Evolutionary conservation across 2,888 invertebrate genomes (phyloP).

Genomic region (Amphipoea oculea): DNA sequence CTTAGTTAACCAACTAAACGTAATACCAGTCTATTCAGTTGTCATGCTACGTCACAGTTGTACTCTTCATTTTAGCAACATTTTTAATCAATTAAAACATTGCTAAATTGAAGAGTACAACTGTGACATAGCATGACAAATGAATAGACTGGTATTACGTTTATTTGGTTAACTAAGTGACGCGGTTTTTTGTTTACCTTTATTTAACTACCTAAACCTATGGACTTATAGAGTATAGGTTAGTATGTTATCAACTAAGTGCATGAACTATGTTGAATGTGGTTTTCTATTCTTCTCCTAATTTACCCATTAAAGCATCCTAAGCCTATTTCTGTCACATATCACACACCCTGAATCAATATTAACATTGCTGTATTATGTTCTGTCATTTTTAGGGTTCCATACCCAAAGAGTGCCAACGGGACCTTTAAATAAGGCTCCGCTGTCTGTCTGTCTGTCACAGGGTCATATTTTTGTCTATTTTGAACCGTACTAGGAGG

Average conservation of each 20-base stretch:
- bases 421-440: neutral
- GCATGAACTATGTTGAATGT: neutral
- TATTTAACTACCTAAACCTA: too few relatives aligned
- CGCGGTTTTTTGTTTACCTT: too few relatives aligned
- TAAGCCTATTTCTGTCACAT: neutral
- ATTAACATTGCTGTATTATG: neutral
- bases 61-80: too few relatives aligned
- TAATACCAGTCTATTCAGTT: too few relatives aligned
- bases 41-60: too few relatives aligned
- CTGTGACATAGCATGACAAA: too few relatives aligned
- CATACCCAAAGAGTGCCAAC: neutral
- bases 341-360: conserved; percentile 8
- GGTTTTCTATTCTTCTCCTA: neutral
- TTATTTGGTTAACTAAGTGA: too few relatives aligned
- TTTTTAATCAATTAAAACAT: too few relatives aligned
- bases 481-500: neutral
- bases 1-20: too few relatives aligned
- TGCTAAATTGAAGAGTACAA: too few relatives aligned
- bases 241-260: neutral
- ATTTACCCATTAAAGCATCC: neutral
- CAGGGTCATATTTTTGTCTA: neutral
- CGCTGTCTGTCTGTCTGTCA: neutral
- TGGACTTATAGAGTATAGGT: too few relatives aligned
- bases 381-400: neutral
- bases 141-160: too few relatives aligned